Percentiles rank a stretch among this genome's conserved stretches.
phyloP scores from a whole-genome alignment of 2,113 vertebrate species.

The Lathamus discolor region DNA sequence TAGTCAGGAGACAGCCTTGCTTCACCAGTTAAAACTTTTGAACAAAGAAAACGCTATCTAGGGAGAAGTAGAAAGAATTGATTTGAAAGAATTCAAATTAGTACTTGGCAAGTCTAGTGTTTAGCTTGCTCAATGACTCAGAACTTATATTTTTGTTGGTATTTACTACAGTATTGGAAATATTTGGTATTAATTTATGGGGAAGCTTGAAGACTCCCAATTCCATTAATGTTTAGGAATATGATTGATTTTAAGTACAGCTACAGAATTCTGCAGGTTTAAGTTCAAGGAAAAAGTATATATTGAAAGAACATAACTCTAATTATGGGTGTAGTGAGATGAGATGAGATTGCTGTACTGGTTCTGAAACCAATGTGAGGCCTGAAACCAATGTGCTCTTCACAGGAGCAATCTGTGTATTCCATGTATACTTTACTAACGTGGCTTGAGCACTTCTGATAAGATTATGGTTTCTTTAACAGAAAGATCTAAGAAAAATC shows the following conservation, averaged over 20 bases:
- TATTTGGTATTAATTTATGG: neutral
- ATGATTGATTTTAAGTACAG: neutral
- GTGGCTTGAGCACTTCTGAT: neutral
- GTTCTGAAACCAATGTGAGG: neutral
- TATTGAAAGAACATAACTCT: neutral
- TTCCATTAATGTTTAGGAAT: neutral
- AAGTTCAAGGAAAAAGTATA: neutral
- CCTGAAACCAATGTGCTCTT: rapidly evolving
- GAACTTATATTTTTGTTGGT: neutral
- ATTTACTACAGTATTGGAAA: neutral
- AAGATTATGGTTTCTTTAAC: neutral
- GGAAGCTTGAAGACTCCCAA: neutral
- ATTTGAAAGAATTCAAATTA: neutral
- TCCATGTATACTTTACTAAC: neutral
- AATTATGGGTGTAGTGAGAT: neutral
- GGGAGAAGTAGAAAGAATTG: neutral
- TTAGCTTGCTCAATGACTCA: neutral
- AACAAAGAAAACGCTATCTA: neutral
- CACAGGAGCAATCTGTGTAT: neutral
- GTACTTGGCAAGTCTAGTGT: neutral
- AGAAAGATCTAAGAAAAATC: neutral
- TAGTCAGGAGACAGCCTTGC: neutral
- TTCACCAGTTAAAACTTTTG: neutral
- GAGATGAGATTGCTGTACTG: neutral
- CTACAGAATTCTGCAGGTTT: neutral